Evolutionary conservation across 2,797 vertebrate species (phyloP).

Genomic region (Enteromius viviparus): DNA sequence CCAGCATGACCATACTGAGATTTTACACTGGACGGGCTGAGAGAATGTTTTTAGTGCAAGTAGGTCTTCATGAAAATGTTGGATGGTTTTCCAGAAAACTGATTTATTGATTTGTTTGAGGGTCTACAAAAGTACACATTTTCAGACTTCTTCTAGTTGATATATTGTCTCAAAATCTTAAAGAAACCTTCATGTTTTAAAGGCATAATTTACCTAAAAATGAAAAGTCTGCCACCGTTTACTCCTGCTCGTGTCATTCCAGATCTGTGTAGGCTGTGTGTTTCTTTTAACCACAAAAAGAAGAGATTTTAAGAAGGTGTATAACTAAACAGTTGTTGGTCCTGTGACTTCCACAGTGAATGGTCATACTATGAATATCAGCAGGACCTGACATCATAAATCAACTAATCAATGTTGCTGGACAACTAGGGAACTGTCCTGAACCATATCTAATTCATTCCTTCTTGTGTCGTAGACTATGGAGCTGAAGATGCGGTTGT

Average conservation of each 20-base stretch:
- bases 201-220: not conserved
- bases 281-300: not conserved
- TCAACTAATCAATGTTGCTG: not conserved
- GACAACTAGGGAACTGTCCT: not conserved
- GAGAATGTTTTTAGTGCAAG: not conserved
- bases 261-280: not conserved
- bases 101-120: not conserved
- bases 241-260: not conserved
- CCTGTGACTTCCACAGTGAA: not conserved
- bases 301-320: not conserved
- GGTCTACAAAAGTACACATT: not conserved
- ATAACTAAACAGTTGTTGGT: not conserved
- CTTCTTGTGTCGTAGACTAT: conserved; percentile 78
- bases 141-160: not conserved
- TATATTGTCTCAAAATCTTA: not conserved
- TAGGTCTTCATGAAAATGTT: not conserved
- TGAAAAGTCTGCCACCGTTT: not conserved
- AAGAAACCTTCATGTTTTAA: not conserved
- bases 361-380: not conserved
- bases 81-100: not conserved
- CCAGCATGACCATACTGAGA: not conserved
- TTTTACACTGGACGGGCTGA: not conserved
- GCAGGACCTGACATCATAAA: not conserved
- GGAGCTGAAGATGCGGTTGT: conserved; percentile 85
- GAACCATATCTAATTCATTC: not conserved